Conservation (phyloP, 2,113 vertebrate genomes). For the Stigmatopora argus region DNA sequence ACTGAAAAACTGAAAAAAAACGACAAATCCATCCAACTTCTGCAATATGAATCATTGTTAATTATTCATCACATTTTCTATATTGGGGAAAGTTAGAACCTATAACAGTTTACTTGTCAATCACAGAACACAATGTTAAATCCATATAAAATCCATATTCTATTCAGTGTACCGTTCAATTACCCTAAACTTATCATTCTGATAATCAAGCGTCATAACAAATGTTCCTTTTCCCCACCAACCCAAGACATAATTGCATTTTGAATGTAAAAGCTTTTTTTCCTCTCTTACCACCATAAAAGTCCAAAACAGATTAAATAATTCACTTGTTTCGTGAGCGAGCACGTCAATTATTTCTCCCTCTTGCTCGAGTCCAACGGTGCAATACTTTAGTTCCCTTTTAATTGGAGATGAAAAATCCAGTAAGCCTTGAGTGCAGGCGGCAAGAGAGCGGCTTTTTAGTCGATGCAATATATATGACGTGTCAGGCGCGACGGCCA, state of each 20-base stretch:
- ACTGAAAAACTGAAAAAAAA: neutral
- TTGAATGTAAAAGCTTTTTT: constrained; percentile 13
- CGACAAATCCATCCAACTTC: too few species aligned
- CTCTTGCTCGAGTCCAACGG: constrained; percentile 41
- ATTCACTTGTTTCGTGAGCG: constrained; percentile 53
- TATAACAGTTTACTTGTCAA: too few species aligned
- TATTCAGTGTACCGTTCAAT: neutral
- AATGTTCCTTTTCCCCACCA: neutral
- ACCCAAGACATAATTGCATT: constrained; percentile 15
- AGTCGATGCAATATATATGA: constrained; percentile 66
- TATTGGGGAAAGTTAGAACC: too few species aligned
- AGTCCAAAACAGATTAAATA: constrained; percentile 61
- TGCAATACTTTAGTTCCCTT: constrained; percentile 48
- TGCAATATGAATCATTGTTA: too few species aligned
- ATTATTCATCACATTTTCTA: too few species aligned
- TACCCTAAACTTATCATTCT: neutral
- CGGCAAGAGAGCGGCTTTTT: constrained; percentile 42
- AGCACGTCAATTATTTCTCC: constrained; percentile 59
- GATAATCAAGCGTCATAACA: neutral
- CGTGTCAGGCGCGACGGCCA: constrained; percentile 44
- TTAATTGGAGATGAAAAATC: constrained; percentile 65
- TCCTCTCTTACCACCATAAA: neutral
- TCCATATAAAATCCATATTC: neutral
- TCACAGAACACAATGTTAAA: neutral
- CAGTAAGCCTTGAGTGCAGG: constrained; percentile 50